phyloP scores from a whole-genome alignment of 2,113 vertebrate genomes.

The Dinomys branickii region DNA sequence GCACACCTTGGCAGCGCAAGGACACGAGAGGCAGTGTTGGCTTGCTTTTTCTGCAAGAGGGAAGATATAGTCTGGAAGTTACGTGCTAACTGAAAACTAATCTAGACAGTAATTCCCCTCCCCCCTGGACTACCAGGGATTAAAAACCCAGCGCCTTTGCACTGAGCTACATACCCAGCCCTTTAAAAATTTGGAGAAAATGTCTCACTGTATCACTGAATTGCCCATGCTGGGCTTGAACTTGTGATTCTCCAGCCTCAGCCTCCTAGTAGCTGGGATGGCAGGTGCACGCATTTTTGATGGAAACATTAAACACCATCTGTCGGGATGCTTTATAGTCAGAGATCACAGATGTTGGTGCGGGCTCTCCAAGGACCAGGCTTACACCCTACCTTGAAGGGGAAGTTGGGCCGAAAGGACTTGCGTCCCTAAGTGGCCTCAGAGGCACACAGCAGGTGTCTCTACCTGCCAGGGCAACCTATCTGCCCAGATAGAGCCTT shows the following conservation, averaged over 20 bases:
- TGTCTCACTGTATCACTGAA: not conserved
- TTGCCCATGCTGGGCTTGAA: not conserved
- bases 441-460: too few species aligned
- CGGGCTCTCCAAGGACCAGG: not conserved
- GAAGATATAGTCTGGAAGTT: not conserved
- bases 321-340: not conserved
- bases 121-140: not conserved
- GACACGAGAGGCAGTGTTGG: not conserved
- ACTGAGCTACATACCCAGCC: not conserved
- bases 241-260: not conserved
- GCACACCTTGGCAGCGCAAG: accelerated
- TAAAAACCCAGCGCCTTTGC: not conserved
- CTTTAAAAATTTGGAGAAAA: not conserved
- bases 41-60: accelerated
- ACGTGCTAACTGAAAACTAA: not conserved
- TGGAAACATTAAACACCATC: not conserved
- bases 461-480: too few species aligned
- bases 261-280: not conserved
- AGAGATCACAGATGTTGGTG: not conserved
- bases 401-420: not conserved
- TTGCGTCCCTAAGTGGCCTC: too few species aligned
- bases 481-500: too few species aligned
- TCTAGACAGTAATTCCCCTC: not conserved
- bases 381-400: accelerated
- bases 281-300: not conserved